Conservation (phyloP, 2,888 invertebrate species). For the Podotricha telesiphe region DNA sequence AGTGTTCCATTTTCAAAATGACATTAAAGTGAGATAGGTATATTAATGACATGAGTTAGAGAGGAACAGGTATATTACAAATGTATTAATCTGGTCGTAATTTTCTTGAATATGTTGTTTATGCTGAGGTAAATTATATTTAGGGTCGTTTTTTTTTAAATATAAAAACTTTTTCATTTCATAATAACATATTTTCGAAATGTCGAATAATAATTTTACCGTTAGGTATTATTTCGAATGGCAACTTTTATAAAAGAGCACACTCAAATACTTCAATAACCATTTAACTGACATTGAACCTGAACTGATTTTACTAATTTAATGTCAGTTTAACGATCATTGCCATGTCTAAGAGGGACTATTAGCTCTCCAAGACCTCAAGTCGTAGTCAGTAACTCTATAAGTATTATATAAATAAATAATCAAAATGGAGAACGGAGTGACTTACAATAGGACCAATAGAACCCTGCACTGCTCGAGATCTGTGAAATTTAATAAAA, state of each 20-base stretch:
- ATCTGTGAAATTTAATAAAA: too few species aligned
- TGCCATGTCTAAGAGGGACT: too few species aligned
- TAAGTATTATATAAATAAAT: too few species aligned
- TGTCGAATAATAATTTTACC: constrained; percentile 24
- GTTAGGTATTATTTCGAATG: constrained; percentile 15
- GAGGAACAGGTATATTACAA: constrained; percentile 60
- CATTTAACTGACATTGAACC: neutral
- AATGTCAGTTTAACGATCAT: too few species aligned
- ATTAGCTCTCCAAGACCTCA: too few species aligned
- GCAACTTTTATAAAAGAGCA: neutral
- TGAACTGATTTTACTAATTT: too few species aligned
- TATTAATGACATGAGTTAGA: constrained; percentile 45
- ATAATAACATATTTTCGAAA: constrained; percentile 40
- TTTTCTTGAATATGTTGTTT: constrained; percentile 75
- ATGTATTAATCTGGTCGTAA: constrained; percentile 80
- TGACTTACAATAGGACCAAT: too few species aligned
- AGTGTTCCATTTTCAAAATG: constrained; percentile 76
- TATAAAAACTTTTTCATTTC: constrained; percentile 40
- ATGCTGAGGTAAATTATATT: constrained; percentile 56
- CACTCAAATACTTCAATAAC: neutral
- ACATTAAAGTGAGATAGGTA: constrained; percentile 54
- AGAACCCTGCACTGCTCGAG: too few species aligned
- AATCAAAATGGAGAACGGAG: too few species aligned
- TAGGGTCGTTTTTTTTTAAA: constrained; percentile 43
- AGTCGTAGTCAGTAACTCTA: too few species aligned